phyloP scores from a whole-genome alignment of 2,797 vertebrate species.

The Pseudomugil tenellus region DNA sequence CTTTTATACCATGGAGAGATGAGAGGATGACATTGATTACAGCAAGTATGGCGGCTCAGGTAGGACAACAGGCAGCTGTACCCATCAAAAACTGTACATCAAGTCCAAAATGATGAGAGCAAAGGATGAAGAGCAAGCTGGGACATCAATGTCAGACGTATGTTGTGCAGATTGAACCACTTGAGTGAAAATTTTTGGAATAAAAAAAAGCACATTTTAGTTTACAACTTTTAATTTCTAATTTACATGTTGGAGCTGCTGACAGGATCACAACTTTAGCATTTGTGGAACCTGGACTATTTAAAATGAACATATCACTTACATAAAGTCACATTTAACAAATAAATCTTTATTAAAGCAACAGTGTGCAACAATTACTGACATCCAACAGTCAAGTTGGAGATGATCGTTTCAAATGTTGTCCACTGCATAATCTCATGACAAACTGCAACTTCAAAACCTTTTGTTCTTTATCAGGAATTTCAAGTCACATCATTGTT shows the following conservation, averaged over 20 bases:
- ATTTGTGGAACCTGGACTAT: constrained; percentile 7
- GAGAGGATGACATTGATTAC: constrained; percentile 16
- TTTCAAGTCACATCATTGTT: not conserved
- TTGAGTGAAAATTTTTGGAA: constrained; percentile 11
- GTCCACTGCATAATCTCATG: not conserved
- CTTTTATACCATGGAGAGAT: constrained; percentile 11
- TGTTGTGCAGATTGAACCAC: constrained; percentile 2
- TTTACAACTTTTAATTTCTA: constrained; percentile 2
- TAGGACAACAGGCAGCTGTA: not conserved
- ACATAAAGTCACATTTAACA: constrained; percentile 6
- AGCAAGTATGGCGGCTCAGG: not conserved
- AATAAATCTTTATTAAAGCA: constrained; percentile 23
- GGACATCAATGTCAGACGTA: not conserved
- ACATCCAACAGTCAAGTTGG: not conserved
- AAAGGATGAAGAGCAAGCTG: not conserved
- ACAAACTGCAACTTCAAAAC: not conserved
- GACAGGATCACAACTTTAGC: constrained; percentile 35
- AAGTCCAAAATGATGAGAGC: not conserved
- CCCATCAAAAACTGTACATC: constrained; percentile 14
- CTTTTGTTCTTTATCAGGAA: not conserved
- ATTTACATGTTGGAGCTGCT: constrained; percentile 22
- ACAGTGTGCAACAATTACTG: constrained; percentile 2
- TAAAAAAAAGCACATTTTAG: constrained; percentile 16
- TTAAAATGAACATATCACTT: constrained; percentile 13
- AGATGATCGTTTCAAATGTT: not conserved